Evolutionary conservation across 2,797 vertebrate genomes (phyloP).

Genomic region (Tiaroga cobitis): DNA sequence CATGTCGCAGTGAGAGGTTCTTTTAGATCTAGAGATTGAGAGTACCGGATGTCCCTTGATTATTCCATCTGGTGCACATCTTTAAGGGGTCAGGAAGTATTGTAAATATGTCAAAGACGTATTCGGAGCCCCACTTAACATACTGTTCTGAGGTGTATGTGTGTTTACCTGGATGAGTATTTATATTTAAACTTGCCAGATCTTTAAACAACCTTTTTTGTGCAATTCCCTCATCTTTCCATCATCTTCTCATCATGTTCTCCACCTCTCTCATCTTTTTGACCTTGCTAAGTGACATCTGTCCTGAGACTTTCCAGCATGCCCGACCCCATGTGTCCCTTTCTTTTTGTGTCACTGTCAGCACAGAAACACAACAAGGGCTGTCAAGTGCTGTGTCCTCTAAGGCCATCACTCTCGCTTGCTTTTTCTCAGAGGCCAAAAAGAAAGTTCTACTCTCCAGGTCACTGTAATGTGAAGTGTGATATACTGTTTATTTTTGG

Average conservation of each 20-base stretch:
- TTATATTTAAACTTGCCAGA: conserved; percentile 10
- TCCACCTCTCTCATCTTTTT: conserved; percentile 45
- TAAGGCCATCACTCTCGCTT: conserved; percentile 29
- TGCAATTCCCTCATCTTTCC: conserved; percentile 4
- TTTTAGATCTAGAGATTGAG: conserved; percentile 84
- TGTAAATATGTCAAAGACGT: conserved; percentile 58
- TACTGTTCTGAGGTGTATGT: conserved; percentile 52
- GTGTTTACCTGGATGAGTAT: conserved; percentile 46
- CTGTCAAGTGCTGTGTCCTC: conserved; percentile 68
- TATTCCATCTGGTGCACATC: conserved; percentile 84
- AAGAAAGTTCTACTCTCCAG: not conserved
- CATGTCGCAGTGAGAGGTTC: conserved; percentile 82
- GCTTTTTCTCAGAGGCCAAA: conserved; percentile 21
- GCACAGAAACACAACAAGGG: conserved; percentile 32
- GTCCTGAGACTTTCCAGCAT: conserved; percentile 49
- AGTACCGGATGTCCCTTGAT: conserved; percentile 82
- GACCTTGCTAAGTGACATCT: conserved; percentile 53
- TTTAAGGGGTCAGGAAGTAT: conserved; percentile 81
- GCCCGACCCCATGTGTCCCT: conserved; percentile 49
- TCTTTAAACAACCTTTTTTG: not conserved
- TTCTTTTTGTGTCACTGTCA: conserved; percentile 54
- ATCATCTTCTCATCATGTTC: conserved; percentile 29
- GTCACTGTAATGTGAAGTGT: not conserved
- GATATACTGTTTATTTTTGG: not conserved
- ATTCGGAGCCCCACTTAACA: conserved; percentile 72